Conservation (phyloP, 1,140 invertebrate species). For the Drosophila malerkotliana region DNA sequence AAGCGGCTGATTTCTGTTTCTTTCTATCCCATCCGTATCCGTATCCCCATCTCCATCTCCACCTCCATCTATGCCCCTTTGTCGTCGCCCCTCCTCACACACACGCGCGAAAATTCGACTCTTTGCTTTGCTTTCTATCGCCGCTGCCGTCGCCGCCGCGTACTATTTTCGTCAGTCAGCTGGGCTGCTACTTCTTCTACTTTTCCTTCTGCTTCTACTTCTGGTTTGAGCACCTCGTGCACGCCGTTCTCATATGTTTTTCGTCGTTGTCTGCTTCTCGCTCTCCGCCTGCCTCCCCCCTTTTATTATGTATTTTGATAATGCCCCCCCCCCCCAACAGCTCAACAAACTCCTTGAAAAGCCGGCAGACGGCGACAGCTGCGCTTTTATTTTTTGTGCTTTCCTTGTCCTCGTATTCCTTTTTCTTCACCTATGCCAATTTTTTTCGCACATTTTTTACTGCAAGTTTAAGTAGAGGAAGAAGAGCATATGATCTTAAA, state of each 20-base stretch:
- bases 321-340: slow-evolving; percentile 23
- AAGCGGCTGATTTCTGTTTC: slow-evolving; percentile 73
- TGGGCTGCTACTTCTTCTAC: slow-evolving; percentile 44
- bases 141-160: slow-evolving; percentile 5
- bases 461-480: slow-evolving; percentile 6
- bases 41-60: slow-evolving; percentile 15
- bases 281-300: slow-evolving; percentile 3
- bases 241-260: slow-evolving; percentile 62
- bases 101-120: slow-evolving; percentile 43
- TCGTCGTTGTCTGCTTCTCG: slow-evolving; percentile 23
- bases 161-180: slow-evolving; percentile 78
- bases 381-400: slow-evolving; percentile 10
- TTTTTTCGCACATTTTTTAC: slow-evolving; percentile 14
- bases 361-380: slow-evolving; percentile 19
- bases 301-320: slow-evolving; percentile 72
- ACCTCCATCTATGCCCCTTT: slow-evolving; percentile 1
- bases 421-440: slow-evolving; percentile 29
- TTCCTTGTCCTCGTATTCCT: neutral
- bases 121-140: slow-evolving; percentile 67
- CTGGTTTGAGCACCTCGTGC: slow-evolving; percentile 41
- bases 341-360: slow-evolving; percentile 54
- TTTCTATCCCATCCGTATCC: slow-evolving; percentile 28
- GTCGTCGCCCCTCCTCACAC: slow-evolving; percentile 24
- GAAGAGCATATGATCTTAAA: slow-evolving; percentile 2
- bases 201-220: slow-evolving; percentile 25